Base-by-base conservation (phyloP, 2,888 invertebrate genomes). In the Deilephila porcellus region DNA sequence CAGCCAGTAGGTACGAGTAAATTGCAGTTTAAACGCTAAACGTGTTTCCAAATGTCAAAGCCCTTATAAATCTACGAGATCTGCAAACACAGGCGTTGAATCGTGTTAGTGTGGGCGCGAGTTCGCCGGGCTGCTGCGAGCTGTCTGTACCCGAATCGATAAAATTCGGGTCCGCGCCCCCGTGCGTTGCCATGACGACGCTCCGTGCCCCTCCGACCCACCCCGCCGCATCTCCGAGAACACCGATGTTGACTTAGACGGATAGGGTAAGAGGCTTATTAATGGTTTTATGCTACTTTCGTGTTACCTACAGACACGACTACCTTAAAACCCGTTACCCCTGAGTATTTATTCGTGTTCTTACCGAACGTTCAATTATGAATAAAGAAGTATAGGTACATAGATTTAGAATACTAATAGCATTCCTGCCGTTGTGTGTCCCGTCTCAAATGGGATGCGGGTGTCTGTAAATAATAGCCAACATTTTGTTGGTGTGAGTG, bases 231-330 rank as follows among this genome's bases (percentile, higher is more conserved):
- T 90, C 92, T 91, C 92, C 77, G 86, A 89, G 90, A 90, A 91
- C 93, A 92, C 90, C 92, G 91, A 92, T 94, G 94, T 94, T 94
- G 94, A 94, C 94, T 94, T 91, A 93, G 94, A 94, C 92, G 94
- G 91, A 94, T 94, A 92, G 94, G 92, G 94, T 93, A 94, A 94
- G 93, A 93, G 93, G 93, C 93, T 94, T 94, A 94, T 93, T 94
- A 94, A 94, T 94, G 94, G 93, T 92, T 93, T 94, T 93, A 92
- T 93, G 91, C 93, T 92, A 89, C 91, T 89, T 86, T 85, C 82
- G 83, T 85, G 86, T 89, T 88, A 87, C 86, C 86, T 87, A 85
- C 84, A 86, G 85, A 84, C 84, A 80, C 78, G 78, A 77, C 77
- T 77, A 76, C 74, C 74, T 78, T 80, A 83, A 83, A 80, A 72